Base-by-base conservation (phyloP, 2,888 invertebrate genomes). In the Microctonus brassicae region DNA sequence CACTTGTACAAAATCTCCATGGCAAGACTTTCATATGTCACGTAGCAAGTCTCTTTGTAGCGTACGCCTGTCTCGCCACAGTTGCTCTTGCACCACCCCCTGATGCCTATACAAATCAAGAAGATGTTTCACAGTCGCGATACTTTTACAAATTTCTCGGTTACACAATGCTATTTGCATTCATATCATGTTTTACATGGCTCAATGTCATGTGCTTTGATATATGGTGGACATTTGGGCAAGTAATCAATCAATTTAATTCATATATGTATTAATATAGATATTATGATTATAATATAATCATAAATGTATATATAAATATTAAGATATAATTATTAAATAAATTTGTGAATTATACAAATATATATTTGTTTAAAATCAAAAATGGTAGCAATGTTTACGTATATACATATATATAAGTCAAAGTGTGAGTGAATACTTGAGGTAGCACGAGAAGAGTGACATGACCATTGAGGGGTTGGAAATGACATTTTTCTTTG, bases 191-290 rank as follows among this genome's bases (percentile, higher is more conserved):
- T 63, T 94, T 94, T 85, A 90, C 91, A 66, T 94, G 94, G 94
- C 90, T 94, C 82, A 94, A 93, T 88, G 91, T 94, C 83, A 94
- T 94, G 91, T 94, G 94, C 85, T 92, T 93, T 88, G 94, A 94
- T 90, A 94, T 94, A 86, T 94, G 93, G 93, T 92, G 92, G 91
- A 94, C 93, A 80, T 93, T 94, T 87, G 93, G 93, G 94, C 94
- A 87, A 91, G 92, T 89, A 80, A 77, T 76, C 69, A 63, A 26
- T 58, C 22, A 17, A 26, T 64, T 34, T 52, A 47, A 47, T 47
- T 47, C 5, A n/a, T 17, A 1, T 39, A n/a, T 17, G 1, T 39
- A 39, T n/a, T 39, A 39, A 39, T 13, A 39, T 13, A n/a, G n/a
- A n/a, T n/a, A n/a, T n/a, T n/a, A n/a, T n/a, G n/a, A n/a, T n/a